A percentile compares a stretch with the other conserved stretches of the same genome.
Conservation (phyloP, 2,113 vertebrate species). For the Zosterops japonicus region DNA sequence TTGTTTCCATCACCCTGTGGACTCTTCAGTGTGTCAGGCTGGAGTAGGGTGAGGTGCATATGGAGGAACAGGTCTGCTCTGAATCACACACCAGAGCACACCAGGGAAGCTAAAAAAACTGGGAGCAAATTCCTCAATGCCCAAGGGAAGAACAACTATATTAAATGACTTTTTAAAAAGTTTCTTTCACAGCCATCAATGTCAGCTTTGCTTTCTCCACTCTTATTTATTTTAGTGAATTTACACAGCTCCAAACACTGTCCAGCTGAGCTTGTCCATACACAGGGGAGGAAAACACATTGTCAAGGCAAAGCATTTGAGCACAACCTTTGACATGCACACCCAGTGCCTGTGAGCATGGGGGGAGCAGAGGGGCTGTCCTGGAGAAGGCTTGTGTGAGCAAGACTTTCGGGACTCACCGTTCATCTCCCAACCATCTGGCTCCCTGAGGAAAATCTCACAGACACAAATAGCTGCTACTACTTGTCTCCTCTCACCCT, state of each 20-base stretch:
- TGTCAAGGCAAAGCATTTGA: background rate
- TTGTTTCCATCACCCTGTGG: background rate
- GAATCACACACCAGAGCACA: background rate
- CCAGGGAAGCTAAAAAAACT: background rate
- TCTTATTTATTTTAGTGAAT: background rate
- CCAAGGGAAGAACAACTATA: background rate
- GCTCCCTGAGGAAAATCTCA: background rate
- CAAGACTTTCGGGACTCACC: background rate
- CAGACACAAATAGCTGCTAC: background rate
- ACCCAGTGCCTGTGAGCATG: rapidly evolving
- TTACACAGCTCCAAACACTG: background rate
- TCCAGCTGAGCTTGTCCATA: background rate
- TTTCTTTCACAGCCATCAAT: background rate
- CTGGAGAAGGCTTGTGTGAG: background rate
- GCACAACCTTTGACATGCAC: background rate
- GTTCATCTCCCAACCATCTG: rapidly evolving
- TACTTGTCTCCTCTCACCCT: background rate
- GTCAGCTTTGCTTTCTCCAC: background rate
- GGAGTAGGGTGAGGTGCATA: background rate
- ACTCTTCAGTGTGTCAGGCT: background rate
- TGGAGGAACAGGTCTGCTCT: background rate
- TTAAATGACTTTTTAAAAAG: background rate
- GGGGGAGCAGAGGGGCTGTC: background rate
- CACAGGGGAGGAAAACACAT: background rate
- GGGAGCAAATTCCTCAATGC: background rate